These are phyloP conservation scores for Oxyruncus cristatus DNA, from an alignment of 2,113 vertebrate genomes.

Conservation along the genomic window DNA sequence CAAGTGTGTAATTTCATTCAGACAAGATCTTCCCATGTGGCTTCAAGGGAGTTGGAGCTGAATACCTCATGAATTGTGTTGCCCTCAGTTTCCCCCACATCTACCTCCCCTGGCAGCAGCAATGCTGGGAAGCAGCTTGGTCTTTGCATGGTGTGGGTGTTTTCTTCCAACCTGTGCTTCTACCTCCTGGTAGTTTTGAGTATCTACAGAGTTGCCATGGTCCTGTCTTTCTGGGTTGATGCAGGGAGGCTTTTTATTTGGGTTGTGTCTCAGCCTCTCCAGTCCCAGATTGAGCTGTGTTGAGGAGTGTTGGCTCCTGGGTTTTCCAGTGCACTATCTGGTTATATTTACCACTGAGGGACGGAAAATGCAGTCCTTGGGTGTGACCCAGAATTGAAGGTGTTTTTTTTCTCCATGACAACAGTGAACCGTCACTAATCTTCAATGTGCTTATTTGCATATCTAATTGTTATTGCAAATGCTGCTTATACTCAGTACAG, in stretches of 20 bases:
- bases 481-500: not conserved
- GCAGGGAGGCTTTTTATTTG: not conserved
- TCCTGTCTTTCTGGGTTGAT: not conserved
- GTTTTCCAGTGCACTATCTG: not conserved
- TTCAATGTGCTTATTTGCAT: conserved; percentile 22
- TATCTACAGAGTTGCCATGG: not conserved
- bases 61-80: not conserved
- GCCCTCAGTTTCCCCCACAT: not conserved
- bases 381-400: not conserved
- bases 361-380: not conserved
- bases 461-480: conserved; percentile 20
- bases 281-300: not conserved
- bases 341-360: not conserved
- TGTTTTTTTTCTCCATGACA: conserved; percentile 13
- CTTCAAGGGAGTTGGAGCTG: not conserved
- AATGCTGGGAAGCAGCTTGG: not conserved
- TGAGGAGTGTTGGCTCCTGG: not conserved
- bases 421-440: conserved; percentile 26
- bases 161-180: not conserved
- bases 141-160: not conserved
- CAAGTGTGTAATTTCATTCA: not conserved
- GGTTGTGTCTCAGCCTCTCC: not conserved
- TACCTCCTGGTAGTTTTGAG: not conserved
- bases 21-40: not conserved
- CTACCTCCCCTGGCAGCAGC: not conserved